Base-by-base conservation (phyloP, 1,140 invertebrate genomes). In the Diplogasteroides magnus region DNA sequence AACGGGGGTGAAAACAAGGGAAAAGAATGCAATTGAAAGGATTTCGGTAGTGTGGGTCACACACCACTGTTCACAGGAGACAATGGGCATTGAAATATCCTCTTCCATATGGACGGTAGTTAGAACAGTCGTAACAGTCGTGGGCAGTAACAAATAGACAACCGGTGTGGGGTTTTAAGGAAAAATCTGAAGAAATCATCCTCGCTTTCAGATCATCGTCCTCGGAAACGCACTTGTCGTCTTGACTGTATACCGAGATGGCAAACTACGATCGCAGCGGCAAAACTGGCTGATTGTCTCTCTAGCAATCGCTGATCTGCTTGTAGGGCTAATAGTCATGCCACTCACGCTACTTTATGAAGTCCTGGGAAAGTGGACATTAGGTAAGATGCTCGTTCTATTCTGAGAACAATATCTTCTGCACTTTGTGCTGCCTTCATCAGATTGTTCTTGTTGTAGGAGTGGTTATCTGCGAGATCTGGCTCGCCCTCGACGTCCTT, bases 281-380 rank as follows among this genome's bases (percentile, higher is more conserved):
- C 80, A 82, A 55, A 89, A 89, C 79, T 87, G 88, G 86, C 88
- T 89, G 77, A 88, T 89, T 69, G 87, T 89, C 77, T 87, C 86
- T 70, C 79, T 89, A 69, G 88, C 88, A 1, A 82, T 88, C n/a
- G 88, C 88, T 2, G 88, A 89, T 83, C 78, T 89, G 11, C 87
- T 87, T 25, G 88, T 89, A 2, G 88, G 88, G 1, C 73, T 88
- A 2, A 83, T 87, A 61, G 88, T 89, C 1, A 89, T 89, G 87
- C 88, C 88, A 23, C 84, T 89, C 60, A 88, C 86, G 72, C 85
- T 88, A 2, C 83, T 85, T 37, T 89, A 89, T 77, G 87, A 87
- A 71, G 84, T 89, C 74, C 86, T 86, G 32, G 86, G 85, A 58
- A 82, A 85, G 62, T 88, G 88, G 88, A 76, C 83, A 19, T 85